phyloP scores from a whole-genome alignment of 2,888 invertebrate genomes.

The Trissonchulus latispiculum region DNA sequence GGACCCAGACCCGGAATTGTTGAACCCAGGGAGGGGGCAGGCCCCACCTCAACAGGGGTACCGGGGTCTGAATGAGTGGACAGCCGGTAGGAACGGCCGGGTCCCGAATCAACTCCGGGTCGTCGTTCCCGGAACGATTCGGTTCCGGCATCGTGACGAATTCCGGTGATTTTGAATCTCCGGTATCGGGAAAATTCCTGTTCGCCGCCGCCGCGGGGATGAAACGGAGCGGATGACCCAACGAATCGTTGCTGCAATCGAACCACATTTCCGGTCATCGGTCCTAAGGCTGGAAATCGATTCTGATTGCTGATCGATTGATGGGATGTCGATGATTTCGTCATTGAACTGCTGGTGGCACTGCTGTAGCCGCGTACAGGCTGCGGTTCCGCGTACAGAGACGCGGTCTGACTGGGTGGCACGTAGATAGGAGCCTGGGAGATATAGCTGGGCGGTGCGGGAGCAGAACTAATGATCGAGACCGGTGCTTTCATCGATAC shows the following conservation, averaged over 20 bases:
- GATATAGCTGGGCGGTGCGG: not conserved
- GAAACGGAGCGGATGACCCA: too few species aligned
- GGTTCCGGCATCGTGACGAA: too few species aligned
- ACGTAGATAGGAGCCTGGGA: not conserved
- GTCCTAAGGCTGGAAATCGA: not conserved
- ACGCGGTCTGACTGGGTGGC: not conserved
- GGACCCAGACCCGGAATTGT: not conserved
- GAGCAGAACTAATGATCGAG: not conserved
- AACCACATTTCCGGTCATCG: not conserved
- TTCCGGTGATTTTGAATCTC: not conserved
- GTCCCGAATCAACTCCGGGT: too few species aligned
- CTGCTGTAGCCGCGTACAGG: not conserved
- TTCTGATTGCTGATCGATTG: not conserved
- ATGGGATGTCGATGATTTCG: not conserved
- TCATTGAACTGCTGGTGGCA: not conserved
- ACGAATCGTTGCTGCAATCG: not conserved
- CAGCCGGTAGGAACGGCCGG: too few species aligned
- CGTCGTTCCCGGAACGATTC: too few species aligned
- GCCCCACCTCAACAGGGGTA: not conserved
- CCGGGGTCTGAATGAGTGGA: too few species aligned
- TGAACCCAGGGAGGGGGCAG: not conserved
- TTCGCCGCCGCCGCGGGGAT: too few species aligned
- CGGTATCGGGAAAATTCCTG: not conserved
- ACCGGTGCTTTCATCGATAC: too few species aligned
- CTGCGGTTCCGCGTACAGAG: not conserved